Conservation (phyloP, 2,113 vertebrate species). For the Chaenocephalus aceratus region DNA sequence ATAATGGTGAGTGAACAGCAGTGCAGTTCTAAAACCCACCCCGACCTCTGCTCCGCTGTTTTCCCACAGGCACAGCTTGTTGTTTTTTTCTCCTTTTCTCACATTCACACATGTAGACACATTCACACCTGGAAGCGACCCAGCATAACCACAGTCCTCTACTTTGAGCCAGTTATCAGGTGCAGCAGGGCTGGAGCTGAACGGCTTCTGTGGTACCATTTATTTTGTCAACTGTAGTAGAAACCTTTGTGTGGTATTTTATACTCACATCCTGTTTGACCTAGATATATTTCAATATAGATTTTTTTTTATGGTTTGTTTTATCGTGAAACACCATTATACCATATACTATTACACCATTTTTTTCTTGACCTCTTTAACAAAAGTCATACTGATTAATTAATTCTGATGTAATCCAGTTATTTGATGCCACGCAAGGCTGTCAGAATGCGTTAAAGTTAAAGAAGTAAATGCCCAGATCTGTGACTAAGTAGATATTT, state of each 20-base stretch:
- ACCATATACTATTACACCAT: neutral
- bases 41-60: neutral
- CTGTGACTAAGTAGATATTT: neutral
- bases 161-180: constrained; percentile 5
- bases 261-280: neutral
- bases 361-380: neutral
- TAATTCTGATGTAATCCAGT: neutral
- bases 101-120: constrained; percentile 15
- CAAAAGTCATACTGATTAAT: neutral
- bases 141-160: constrained; percentile 9
- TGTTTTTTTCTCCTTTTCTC: neutral
- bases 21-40: constrained; percentile 3
- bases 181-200: neutral
- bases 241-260: neutral
- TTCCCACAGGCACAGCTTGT: constrained; percentile 7
- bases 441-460: neutral
- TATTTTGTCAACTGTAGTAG: neutral
- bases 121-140: constrained; percentile 15
- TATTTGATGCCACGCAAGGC: neutral
- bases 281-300: constrained; percentile 1
- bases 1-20: neutral
- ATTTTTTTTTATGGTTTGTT: neutral
- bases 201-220: neutral
- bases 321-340: no score
- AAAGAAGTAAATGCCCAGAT: neutral